Percentiles rank a stretch among this genome's conserved stretches.
Conservation (phyloP, 2,797 vertebrate species). For the Pitangus sulphuratus region DNA sequence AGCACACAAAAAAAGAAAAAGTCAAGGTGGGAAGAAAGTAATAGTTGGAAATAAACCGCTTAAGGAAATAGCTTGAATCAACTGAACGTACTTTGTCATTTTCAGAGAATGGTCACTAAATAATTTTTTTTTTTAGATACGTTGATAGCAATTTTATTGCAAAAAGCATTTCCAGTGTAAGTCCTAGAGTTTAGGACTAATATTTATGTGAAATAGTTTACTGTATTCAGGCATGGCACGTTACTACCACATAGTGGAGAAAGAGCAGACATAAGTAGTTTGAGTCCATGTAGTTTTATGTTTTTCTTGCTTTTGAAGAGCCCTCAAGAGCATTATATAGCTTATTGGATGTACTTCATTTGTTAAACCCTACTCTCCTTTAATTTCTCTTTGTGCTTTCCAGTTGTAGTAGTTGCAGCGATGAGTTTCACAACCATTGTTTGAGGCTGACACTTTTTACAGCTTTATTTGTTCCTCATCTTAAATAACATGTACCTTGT, state of each 20-base stretch:
- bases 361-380: background rate
- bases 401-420: background rate
- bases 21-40: background rate
- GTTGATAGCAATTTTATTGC: background rate
- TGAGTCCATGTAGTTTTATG: background rate
- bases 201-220: background rate
- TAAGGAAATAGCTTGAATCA: background rate
- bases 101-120: background rate
- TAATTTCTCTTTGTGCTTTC: background rate
- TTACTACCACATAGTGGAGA: slow-evolving; percentile 39
- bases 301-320: background rate
- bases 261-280: background rate
- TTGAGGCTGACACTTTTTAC: background rate
- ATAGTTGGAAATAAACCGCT: background rate
- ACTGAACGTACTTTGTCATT: background rate
- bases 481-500: rapidly evolving
- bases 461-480: background rate
- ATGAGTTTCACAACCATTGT: background rate
- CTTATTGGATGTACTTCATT: background rate
- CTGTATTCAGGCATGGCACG: background rate
- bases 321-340: background rate
- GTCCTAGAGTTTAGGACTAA: background rate
- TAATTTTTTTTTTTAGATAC: background rate
- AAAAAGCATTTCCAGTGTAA: background rate
- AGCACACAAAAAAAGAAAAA: background rate